Percentiles rank a stretch among this genome's conserved stretches.
phyloP scores from a whole-genome alignment of 1,140 invertebrate genomes.

The Bombus huntii region DNA sequence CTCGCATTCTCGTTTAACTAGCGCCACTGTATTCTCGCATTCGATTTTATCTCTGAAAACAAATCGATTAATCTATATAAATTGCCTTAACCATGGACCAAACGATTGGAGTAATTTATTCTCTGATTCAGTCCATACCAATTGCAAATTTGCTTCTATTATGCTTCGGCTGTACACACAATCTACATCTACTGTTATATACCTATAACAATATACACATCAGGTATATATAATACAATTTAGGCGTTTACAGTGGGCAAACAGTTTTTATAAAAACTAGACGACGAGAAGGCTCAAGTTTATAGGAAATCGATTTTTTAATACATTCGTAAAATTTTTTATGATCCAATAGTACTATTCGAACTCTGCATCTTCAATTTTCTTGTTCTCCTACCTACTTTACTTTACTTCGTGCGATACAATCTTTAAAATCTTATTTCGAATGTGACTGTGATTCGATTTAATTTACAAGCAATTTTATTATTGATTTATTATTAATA shows the following conservation, averaged over 20 bases:
- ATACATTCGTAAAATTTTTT: not conserved
- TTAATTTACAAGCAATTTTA: not conserved
- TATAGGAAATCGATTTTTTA: not conserved
- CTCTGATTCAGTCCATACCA: too few species aligned
- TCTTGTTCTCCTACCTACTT: too few species aligned
- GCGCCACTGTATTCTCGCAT: slow-evolving; percentile 50
- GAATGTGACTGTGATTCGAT: not conserved
- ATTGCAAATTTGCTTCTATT: not conserved
- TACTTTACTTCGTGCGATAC: not conserved
- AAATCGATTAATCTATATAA: not conserved
- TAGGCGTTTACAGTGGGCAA: not conserved
- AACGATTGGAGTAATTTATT: not conserved
- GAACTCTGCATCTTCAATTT: slow-evolving; percentile 2
- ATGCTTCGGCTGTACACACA: too few species aligned
- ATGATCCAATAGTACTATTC: not conserved
- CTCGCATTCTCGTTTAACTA: slow-evolving; percentile 68
- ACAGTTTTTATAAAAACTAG: not conserved
- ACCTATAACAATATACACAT: not conserved
- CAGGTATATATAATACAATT: not conserved
- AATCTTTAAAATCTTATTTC: not conserved
- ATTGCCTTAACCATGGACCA: not conserved
- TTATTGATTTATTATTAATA: not conserved
- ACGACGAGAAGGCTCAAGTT: not conserved
- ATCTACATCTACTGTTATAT: too few species aligned
- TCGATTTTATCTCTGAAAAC: slow-evolving; percentile 63